Evolutionary conservation across 1,140 invertebrate genomes (phyloP), one percentile per base, ranked within the genome.

Genomic region (Drosophila saltans): DNA sequence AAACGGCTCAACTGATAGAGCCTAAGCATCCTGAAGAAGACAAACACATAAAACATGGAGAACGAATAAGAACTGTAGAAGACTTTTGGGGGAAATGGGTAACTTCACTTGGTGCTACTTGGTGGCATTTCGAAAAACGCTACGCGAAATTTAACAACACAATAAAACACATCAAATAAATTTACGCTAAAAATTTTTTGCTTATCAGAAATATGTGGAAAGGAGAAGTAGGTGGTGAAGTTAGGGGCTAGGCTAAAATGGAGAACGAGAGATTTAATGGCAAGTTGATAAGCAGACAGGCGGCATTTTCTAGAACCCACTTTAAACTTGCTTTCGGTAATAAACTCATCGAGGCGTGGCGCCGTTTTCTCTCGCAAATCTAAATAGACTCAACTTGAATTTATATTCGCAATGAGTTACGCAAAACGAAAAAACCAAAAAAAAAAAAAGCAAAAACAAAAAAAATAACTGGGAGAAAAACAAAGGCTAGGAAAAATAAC

Each of bases 111-210:
- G 26, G 11, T 40, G 36, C 36, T 57, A 7, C 43, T 43, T 69
- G 60, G 52, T 72, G 60, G 77, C 65, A 59, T 72, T 77, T 68
- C 40, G 41, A 43, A 52, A 26, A 39, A 39, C 56, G 80, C 80
- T 28, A 88, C 80, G 84, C 82, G 73, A 83, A 88, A 86, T 86
- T 83, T 86, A 86, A 79, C 82, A 83, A 69, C 67, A 86, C 82
- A 86, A 86, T 88, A 86, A 86, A 88, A 86, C 67, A 83, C 82
- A 86, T 88, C 75, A 86, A 86, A 86, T 86, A 86, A 86, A 86
- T 86, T 86, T 86, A 66, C 80, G 77, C 84, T 73, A 80, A 88
- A 83, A 83, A 74, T 80, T 79, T 64, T 67, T 36, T 69, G 80
- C 82, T 86, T 86, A 86, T 88, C 82, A 82, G 83, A 73, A 67